These are phyloP conservation scores for Aleadryas rufinucha DNA, from an alignment of 2,113 vertebrate genomes.

Conservation along the genomic window DNA sequence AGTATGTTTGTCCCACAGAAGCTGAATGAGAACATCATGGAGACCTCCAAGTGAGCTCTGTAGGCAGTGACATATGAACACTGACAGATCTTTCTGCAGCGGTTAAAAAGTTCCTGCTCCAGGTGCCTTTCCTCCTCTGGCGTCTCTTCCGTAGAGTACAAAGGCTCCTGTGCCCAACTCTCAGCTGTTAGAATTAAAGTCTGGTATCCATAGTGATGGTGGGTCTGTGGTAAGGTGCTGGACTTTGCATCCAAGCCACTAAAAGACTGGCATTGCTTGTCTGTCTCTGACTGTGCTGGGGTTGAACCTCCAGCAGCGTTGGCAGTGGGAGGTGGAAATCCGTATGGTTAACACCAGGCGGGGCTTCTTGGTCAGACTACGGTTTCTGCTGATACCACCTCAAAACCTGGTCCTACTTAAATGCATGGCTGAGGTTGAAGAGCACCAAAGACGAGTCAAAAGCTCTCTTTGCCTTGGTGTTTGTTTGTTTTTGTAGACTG, in stretches of 20 bases:
- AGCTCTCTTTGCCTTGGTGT: neutral
- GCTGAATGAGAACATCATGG: neutral
- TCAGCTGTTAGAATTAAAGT: neutral
- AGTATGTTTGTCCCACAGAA: neutral
- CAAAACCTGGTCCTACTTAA: neutral
- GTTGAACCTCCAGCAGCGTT: neutral
- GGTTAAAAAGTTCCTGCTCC: neutral
- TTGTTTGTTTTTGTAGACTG: neutral
- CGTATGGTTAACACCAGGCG: neutral
- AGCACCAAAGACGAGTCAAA: neutral
- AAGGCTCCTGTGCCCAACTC: neutral
- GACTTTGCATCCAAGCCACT: neutral
- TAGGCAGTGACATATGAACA: fast-evolving
- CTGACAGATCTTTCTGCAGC: neutral
- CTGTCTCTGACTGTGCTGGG: neutral
- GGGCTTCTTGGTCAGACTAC: neutral
- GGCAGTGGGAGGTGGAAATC: neutral
- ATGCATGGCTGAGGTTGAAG: neutral
- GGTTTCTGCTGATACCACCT: neutral
- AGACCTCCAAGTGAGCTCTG: neutral
- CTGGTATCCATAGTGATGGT: neutral
- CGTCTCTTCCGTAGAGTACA: neutral
- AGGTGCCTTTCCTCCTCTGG: neutral
- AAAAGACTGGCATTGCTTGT: neutral
- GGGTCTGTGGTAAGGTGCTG: neutral